Percentiles rank a stretch among this genome's conserved stretches.
Evolutionary conservation across 2,797 vertebrate genomes (phyloP).

Genomic region (Enteromius afrohamiltoni): DNA sequence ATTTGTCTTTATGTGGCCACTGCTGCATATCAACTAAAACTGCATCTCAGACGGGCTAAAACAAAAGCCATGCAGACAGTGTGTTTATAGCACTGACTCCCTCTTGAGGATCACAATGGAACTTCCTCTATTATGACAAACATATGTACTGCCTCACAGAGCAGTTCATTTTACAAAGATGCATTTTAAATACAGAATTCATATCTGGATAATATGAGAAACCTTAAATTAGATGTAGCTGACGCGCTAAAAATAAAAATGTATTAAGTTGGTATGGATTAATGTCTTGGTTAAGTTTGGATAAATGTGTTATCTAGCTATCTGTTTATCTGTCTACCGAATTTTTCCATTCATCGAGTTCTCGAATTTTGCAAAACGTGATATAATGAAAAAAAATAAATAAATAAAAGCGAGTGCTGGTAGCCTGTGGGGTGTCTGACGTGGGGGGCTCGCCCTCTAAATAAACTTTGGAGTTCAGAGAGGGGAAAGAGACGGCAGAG

Average conservation of each 20-base stretch:
- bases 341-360: constrained; percentile 24
- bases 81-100: constrained; percentile 83
- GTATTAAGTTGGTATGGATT: neutral
- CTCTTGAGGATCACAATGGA: constrained; percentile 83
- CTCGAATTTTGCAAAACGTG: constrained; percentile 21
- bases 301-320: neutral
- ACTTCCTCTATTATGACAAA: neutral
- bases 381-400: neutral
- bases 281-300: neutral
- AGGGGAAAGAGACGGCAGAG: constrained; percentile 68
- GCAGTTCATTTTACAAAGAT: neutral
- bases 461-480: constrained; percentile 75
- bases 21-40: constrained; percentile 59
- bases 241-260: neutral
- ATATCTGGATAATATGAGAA: neutral
- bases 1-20: constrained; percentile 60
- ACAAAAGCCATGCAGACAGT: constrained; percentile 42
- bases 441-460: constrained; percentile 79
- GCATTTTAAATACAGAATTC: neutral
- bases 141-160: neutral
- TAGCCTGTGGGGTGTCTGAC: constrained; percentile 59
- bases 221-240: neutral
- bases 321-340: neutral
- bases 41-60: constrained; percentile 47
- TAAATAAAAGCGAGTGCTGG: constrained; percentile 26